Base-by-base conservation (phyloP, 1,140 invertebrate species). In the Limonius californicus region DNA sequence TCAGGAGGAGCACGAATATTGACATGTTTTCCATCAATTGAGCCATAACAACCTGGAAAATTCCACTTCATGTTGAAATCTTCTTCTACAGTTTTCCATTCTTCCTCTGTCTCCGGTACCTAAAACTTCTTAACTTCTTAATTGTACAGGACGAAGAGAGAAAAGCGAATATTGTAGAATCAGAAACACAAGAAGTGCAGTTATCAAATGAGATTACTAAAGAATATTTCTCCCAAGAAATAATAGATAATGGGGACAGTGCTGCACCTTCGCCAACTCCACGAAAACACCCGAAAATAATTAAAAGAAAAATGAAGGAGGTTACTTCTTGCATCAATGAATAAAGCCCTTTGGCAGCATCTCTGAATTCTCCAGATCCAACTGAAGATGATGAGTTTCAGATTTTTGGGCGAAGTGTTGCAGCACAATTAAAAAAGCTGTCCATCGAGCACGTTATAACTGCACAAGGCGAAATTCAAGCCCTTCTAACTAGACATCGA, bases 21-120 rank as follows among this genome's bases (percentile, higher is more conserved):
- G 3, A 79, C 59, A 68, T 75, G 74, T 54, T 78, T 78, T 4
- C 73, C 76, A 65, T 79, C 74, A 1, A 78, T 65, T 4, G 76
- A 72, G 0, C 79, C 79, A 39, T 77, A 61, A 58, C 75, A 78
- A 62, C 77, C 64, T 18, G 77, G 77, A 60, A 82, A 80, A 65
- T 79, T 70, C 72, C 73, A 77, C 18, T 21, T 55, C n/a, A 14
- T 8, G 54, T 14, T 27, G 19, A 55, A 55, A 12, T 55, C 54
- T 2, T 14, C 30, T 55, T 55, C 20, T 27, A 55, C 30, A 15
- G 54, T 32, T 19, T 32, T 55, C 54, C 19, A 55, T 19, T 55
- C 20, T 4, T 27, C 27, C 30, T 16, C 43, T 50, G 16, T 50
- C 12, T 50, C 15, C 18, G 45, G 45, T 50, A 50, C 45, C 45